Conservation (phyloP, 2,797 vertebrate species). For the Uromys caudimaculatus region DNA sequence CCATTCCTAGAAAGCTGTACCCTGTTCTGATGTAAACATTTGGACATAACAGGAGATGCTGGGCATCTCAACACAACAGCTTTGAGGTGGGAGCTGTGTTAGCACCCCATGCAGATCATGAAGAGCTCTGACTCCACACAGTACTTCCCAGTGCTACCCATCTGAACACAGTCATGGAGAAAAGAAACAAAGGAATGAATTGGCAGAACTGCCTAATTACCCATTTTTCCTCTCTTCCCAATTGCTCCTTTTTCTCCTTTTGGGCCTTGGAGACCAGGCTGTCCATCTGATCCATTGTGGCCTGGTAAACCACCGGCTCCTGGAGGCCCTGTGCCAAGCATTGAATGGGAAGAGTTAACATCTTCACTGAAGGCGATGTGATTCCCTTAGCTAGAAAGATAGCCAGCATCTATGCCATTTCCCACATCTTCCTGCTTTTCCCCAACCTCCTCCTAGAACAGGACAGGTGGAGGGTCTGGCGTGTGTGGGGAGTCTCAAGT, state of each 20-base stretch:
- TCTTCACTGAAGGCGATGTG: not conserved
- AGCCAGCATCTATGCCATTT: not conserved
- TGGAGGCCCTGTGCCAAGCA: constrained; percentile 89
- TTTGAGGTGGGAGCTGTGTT: not conserved
- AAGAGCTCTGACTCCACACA: not conserved
- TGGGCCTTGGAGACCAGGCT: constrained; percentile 89
- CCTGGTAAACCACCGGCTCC: constrained; percentile 92
- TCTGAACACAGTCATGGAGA: not conserved
- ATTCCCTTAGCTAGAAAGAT: not conserved
- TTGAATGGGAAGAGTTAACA: not conserved
- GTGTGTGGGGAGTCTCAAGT: not conserved
- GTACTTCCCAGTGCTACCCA: no score
- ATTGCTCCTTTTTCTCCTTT: constrained; percentile 92
- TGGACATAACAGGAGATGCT: not conserved
- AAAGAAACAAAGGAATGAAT: not conserved
- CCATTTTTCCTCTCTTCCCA: constrained; percentile 95
- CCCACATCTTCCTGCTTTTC: not conserved
- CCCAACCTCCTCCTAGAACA: not conserved
- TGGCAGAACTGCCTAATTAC: constrained; percentile 82
- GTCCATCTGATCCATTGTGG: constrained; percentile 94
- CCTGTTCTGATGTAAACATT: not conserved
- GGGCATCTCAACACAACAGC: not conserved
- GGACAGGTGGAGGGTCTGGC: not conserved
- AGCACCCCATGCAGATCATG: not conserved
- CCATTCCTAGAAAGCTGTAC: not conserved